Conservation (phyloP, 2,797 vertebrate species). For the Lates japonicus region DNA sequence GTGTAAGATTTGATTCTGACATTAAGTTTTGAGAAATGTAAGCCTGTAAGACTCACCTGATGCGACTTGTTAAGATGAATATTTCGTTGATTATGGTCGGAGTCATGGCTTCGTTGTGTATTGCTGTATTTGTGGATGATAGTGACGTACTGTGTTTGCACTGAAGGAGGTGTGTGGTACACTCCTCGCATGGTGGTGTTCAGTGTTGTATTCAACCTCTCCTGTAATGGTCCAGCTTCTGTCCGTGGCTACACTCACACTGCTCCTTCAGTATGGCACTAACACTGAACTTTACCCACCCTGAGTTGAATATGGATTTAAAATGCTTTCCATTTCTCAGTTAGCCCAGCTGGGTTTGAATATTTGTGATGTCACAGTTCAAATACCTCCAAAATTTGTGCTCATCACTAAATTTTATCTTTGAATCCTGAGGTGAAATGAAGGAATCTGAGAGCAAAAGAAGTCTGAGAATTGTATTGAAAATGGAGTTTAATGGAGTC, state of each 20-base stretch:
- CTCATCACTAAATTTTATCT: not conserved
- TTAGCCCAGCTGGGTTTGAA: not conserved
- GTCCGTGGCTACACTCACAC: constrained; percentile 9
- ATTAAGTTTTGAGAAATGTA: too few relatives aligned
- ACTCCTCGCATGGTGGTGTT: constrained; percentile 55
- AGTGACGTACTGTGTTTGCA: constrained; percentile 68
- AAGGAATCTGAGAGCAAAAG: not conserved
- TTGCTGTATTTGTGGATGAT: constrained; percentile 57
- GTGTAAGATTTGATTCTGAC: not conserved
- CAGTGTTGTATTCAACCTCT: constrained; percentile 48
- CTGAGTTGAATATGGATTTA: constrained; percentile 22
- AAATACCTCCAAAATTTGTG: not conserved
- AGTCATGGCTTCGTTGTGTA: constrained; percentile 42
- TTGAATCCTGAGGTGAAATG: not conserved
- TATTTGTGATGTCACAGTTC: constrained; percentile 6
- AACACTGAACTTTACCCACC: constrained; percentile 1
- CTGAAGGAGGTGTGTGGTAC: constrained; percentile 16
- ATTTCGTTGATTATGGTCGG: not conserved
- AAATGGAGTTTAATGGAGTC: not conserved
- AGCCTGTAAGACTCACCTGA: not conserved
- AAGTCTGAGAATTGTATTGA: not conserved
- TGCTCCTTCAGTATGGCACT: not conserved
- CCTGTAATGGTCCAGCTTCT: constrained; percentile 27
- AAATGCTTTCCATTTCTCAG: constrained; percentile 17
- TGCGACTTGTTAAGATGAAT: constrained; percentile 20